Percentiles rank a stretch among this genome's conserved stretches.
Evolutionary conservation across 2,888 invertebrate genomes (phyloP).

Genomic region (Drosophila putrida): DNA sequence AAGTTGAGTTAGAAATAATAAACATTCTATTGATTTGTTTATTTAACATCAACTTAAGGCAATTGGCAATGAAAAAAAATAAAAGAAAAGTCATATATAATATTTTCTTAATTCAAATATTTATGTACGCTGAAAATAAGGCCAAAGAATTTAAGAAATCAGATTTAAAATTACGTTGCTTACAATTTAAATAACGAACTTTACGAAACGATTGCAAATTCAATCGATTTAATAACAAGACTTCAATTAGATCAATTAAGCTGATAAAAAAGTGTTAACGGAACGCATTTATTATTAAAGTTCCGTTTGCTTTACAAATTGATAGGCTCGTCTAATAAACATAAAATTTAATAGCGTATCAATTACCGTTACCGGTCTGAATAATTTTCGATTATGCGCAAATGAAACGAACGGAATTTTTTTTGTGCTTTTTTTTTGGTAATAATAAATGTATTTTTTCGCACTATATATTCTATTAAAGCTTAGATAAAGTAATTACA

Average conservation of each 20-base stretch:
- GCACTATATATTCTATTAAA: constrained; percentile 77
- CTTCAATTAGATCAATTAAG: not conserved
- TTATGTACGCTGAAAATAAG: too few species aligned
- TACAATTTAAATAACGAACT: too few species aligned
- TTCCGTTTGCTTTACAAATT: constrained; percentile 7
- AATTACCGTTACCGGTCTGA: constrained; percentile 2
- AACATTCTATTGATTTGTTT: too few species aligned
- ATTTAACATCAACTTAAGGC: too few species aligned
- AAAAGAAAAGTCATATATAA: too few species aligned
- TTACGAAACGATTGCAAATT: not conserved
- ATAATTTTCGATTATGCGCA: constrained; percentile 1
- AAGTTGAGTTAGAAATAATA: too few species aligned
- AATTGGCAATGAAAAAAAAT: too few species aligned
- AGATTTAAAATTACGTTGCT: too few species aligned
- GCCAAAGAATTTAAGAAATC: too few species aligned
- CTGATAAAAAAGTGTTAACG: constrained; percentile 3
- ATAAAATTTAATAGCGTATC: not conserved
- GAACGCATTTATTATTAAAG: not conserved
- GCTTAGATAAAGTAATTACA: constrained; percentile 74
- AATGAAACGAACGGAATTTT: constrained; percentile 5
- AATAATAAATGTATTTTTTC: constrained; percentile 38
- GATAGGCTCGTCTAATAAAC: not conserved
- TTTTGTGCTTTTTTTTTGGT: constrained; percentile 9
- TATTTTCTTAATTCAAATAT: too few species aligned
- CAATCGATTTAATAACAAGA: not conserved